Percentiles rank a stretch among this genome's conserved stretches.
Evolutionary conservation across 2,113 vertebrate species (phyloP).

Genomic region (Hypocryptadius cinnamomeus): DNA sequence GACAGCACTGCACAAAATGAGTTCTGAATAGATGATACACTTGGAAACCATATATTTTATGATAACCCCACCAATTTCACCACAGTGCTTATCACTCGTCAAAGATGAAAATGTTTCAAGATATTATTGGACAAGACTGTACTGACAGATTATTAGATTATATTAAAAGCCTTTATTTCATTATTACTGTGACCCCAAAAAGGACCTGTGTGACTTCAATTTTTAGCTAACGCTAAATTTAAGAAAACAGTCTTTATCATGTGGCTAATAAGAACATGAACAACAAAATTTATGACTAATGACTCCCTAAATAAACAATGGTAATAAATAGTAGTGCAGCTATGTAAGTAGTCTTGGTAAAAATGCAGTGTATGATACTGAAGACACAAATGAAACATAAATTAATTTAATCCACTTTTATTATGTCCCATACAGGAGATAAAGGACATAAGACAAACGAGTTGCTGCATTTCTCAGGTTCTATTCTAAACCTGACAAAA

Average conservation of each 20-base stretch:
- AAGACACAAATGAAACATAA: background rate
- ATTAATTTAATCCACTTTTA: background rate
- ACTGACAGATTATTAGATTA: background rate
- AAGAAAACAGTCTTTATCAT: background rate
- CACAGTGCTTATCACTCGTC: background rate
- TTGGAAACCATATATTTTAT: background rate
- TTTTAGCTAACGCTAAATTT: background rate
- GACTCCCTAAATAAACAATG: background rate
- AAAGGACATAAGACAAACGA: background rate
- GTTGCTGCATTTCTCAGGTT: background rate
- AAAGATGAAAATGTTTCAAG: background rate
- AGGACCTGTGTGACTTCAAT: background rate
- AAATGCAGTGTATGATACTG: background rate
- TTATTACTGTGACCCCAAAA: background rate
- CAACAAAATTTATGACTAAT: background rate
- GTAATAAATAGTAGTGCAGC: background rate
- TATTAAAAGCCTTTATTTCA: background rate
- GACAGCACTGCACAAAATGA: background rate
- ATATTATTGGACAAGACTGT: background rate
- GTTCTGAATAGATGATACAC: background rate
- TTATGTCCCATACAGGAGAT: background rate
- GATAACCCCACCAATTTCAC: rapidly evolving
- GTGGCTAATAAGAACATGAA: background rate
- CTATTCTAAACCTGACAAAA: background rate
- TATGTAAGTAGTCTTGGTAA: background rate